Evolutionary conservation across 2,888 invertebrate genomes (phyloP), one percentile per base, ranked within the genome.

Genomic region (Teleogryllus oceanicus): DNA sequence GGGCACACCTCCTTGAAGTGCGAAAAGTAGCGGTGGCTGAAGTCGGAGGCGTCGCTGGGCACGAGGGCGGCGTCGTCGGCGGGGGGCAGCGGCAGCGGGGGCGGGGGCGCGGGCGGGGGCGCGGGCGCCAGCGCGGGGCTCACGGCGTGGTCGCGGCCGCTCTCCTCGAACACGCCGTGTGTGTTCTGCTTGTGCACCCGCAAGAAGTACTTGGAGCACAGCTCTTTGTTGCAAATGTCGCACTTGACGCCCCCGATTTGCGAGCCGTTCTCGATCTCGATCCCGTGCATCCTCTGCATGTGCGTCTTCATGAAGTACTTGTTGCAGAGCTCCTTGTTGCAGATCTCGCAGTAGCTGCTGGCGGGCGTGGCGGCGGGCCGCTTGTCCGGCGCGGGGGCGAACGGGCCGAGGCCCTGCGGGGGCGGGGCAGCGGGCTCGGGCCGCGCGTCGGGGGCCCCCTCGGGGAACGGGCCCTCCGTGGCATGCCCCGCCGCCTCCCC

Each of bases 241-340:
- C 98, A 98, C 77, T 97, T 94, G 11, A 96, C 97, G 37, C 97
- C 97, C 11, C 96, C 96, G 74, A 96, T 94, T 86, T 95, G 96
- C 62, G 96, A 94, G 24, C 96, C 96, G 85, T 95, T 96, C 87
- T 96, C 96, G 78, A 97, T 93, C 86, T 96, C 96, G 84, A 97
- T 97, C 76, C 96, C 96, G 87, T 97, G 99, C 96, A 99, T 98
- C 86, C 98, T 93, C 86, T 97, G 94, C 96, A 98, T 98, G 89
- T 99, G 99, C 2, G 98, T 99, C 87, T 98, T 97, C 94, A 99
- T 96, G 88, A 99, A 99, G 87, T 99, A 99, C 88, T 99, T 99
- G 89, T 99, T 99, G 89, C 99, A 99, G 84, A 99, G 89, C 88
- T 99, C 98, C 88, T 98, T 98, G 89, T 98, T 98, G 88, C 98